A percentile compares a stretch with the other conserved stretches of the same genome.
phyloP scores from a whole-genome alignment of 2,797 vertebrate species.

The Craterocephalus amniculus region DNA sequence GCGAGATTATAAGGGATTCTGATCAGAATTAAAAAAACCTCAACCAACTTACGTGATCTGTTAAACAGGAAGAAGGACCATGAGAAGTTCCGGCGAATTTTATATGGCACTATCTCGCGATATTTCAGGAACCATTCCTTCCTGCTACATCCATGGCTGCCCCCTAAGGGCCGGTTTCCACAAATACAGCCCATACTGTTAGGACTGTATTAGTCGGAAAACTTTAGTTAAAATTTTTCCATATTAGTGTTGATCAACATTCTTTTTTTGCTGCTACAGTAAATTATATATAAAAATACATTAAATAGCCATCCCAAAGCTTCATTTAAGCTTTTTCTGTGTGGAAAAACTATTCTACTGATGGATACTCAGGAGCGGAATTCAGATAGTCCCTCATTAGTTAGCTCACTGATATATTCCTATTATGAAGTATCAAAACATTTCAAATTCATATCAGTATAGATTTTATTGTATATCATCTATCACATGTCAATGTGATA shows the following conservation, averaged over 20 bases:
- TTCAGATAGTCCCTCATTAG: no score
- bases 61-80: conserved; percentile 83
- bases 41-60: conserved; percentile 79
- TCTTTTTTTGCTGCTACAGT: neutral
- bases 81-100: conserved; percentile 21
- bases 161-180: conserved; percentile 17
- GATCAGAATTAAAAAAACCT: fast-evolving
- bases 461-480: neutral
- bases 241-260: neutral
- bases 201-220: no score
- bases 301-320: neutral
- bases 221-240: no score
- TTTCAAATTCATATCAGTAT: no score
- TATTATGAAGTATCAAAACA: neutral
- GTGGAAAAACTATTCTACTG: no score
- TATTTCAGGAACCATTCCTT: neutral
- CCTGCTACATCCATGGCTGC: no score
- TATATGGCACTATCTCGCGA: conserved; percentile 77
- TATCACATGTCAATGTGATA: no score
- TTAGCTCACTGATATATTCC: no score
- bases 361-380: no score
- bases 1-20: conserved; percentile 58
- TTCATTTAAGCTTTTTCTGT: no score
- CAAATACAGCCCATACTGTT: neutral
- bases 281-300: neutral